A percentile compares a stretch with the other conserved stretches of the same genome.
Evolutionary conservation across 2,113 vertebrate species (phyloP).

Genomic region (Actenoides hombroni): DNA sequence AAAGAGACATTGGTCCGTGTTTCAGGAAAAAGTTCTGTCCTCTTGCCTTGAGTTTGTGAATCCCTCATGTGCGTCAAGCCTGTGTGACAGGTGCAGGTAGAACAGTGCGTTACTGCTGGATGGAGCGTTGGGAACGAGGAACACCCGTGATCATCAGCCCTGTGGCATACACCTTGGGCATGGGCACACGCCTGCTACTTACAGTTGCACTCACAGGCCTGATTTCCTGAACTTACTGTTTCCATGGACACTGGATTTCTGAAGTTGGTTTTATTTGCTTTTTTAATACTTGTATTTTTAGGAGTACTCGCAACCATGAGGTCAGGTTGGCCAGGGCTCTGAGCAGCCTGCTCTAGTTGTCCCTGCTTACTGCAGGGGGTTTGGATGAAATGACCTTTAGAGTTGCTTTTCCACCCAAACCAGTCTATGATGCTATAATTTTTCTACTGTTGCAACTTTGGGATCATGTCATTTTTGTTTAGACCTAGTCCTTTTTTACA

Average conservation of each 20-base stretch:
- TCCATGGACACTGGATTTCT: not conserved
- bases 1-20: not conserved
- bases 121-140: not conserved
- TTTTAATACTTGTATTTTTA: not conserved
- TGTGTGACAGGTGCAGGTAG: not conserved
- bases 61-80: not conserved
- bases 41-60: not conserved
- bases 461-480: not conserved
- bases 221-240: not conserved
- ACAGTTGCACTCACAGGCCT: not conserved
- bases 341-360: not conserved
- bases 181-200: not conserved
- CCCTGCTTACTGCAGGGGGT: not conserved
- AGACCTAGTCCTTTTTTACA: not conserved
- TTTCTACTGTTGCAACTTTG: not conserved
- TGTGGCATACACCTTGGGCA: not conserved
- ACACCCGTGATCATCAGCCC: not conserved
- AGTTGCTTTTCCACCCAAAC: not conserved
- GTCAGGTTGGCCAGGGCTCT: not conserved
- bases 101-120: not conserved
- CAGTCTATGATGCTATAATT: not conserved
- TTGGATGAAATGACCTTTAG: not conserved
- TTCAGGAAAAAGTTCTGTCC: not conserved
- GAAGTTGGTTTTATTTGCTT: not conserved
- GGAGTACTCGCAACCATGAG: not conserved